Base-by-base conservation (phyloP, 2,113 vertebrate species). In the Corythornis vintsioides region DNA sequence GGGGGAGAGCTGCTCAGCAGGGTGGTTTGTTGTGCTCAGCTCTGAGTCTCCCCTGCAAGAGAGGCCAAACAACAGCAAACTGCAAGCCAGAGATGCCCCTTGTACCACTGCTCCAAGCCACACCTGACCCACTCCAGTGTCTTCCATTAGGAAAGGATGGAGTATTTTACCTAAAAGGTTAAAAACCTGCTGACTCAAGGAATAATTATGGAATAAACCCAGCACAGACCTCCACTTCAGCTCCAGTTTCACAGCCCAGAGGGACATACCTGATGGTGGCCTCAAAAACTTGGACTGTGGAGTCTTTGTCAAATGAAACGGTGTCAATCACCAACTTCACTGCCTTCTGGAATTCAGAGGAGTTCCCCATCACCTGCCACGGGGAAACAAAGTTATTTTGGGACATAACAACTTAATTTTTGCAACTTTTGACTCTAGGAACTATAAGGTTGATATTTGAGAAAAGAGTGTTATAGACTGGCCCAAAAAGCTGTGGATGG, bases 201-300 rank as follows among this genome's bases (percentile, higher is more conserved):
- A 57, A n/a, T 33, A 63, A 2, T 13, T 13, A 31, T 0, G 26
- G 45, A 61, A 52, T 3, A n/a, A 87, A 88, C 16, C 31, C 45
- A 25, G 26, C 73, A 83, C 43, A 81, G 26, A 17, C 53, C 61
- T 50, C 11, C 29, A n/a, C 4, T 67, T 28, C 29, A 60, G 19
- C 25, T 26, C 38, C 11, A 38, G 38, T 38, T 38, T 38, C 38
- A 10, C 38, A 38, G 38, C 38, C 38, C 24, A 22, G 28, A 57
- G 43, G 3, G 2, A 96, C 85, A 0, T 97, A 99, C 99, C 99
- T 99, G 96, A 99, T 99, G 18, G 99, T 99, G 74, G 99, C 99
- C 95, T 99, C 99, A 91, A 99, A 99, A 63, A 99, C 99, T 79
- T 99, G 99, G 52, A 99, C 99, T 2, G 99, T 99, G 18, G 99